Evolutionary conservation across 1,140 invertebrate genomes (phyloP).

Genomic region (Tribolium madens): DNA sequence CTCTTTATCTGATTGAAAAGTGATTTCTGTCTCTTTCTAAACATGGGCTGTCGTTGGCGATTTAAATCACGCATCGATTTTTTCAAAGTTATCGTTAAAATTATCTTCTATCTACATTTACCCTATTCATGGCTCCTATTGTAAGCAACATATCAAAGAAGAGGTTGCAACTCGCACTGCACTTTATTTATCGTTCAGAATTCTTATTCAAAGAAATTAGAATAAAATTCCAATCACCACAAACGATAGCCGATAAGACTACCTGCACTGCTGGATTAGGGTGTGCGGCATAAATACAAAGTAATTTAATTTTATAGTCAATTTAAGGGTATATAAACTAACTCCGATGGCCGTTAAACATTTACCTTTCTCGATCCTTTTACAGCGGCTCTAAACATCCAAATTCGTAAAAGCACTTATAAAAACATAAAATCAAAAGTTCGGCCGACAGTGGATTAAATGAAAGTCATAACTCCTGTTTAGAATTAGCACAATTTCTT

Average conservation of each 20-base stretch:
- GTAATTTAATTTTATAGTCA: slow-evolving; percentile 17
- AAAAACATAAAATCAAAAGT: slow-evolving; percentile 23
- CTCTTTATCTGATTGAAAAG: slow-evolving; percentile 26
- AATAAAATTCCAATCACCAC: slow-evolving; percentile 19
- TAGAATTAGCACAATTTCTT: not conserved
- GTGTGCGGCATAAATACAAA: slow-evolving; percentile 21
- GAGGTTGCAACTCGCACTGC: not conserved
- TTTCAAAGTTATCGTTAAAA: slow-evolving; percentile 14
- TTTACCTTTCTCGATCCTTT: slow-evolving; percentile 11
- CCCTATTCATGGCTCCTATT: not conserved
- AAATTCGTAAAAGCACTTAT: slow-evolving; percentile 2
- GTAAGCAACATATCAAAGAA: not conserved
- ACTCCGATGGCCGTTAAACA: slow-evolving; percentile 4
- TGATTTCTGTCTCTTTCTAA: slow-evolving; percentile 7
- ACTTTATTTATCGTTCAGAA: not conserved
- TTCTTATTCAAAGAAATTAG: not conserved
- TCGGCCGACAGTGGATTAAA: not conserved
- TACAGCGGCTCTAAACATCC: not conserved
- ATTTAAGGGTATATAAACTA: slow-evolving; percentile 16
- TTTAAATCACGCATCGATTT: slow-evolving; percentile 34
- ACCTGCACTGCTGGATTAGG: not conserved
- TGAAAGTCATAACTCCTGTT: not conserved
- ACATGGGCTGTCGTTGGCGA: slow-evolving; percentile 23
- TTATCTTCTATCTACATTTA: slow-evolving; percentile 17
- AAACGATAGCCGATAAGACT: not conserved